Evolutionary conservation across 1,140 invertebrate species (phyloP).

Genomic region (Heliconius congener): DNA sequence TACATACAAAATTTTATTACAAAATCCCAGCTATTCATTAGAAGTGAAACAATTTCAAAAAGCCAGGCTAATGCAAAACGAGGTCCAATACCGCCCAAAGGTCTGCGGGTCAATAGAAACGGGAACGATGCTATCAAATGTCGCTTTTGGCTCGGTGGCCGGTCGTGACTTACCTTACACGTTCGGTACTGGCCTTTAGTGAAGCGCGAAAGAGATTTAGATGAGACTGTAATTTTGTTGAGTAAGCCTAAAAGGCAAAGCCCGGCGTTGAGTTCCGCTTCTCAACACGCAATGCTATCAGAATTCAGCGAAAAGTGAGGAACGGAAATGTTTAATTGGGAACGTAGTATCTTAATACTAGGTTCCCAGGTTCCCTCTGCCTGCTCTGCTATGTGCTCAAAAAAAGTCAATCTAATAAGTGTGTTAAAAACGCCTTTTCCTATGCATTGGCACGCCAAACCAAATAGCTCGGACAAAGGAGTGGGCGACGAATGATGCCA

Average conservation of each 20-base stretch:
- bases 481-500: slow-evolving; percentile 74
- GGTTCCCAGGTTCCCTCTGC: no score
- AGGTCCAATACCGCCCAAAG: slow-evolving; percentile 48
- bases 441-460: slow-evolving; percentile 44
- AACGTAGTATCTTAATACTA: no score
- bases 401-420: not conserved
- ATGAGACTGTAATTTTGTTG: not conserved
- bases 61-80: slow-evolving; percentile 20
- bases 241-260: not conserved
- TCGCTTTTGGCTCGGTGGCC: slow-evolving; percentile 75
- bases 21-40: slow-evolving; percentile 18
- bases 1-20: not conserved
- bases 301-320: no score
- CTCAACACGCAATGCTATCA: no score
- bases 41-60: slow-evolving; percentile 19
- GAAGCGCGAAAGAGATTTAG: slow-evolving; percentile 31
- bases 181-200: slow-evolving; percentile 38
- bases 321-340: no score
- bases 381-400: not conserved
- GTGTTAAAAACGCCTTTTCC: slow-evolving; percentile 26
- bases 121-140: slow-evolving; percentile 76
- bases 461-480: slow-evolving; percentile 69
- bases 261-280: no score
- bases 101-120: slow-evolving; percentile 67
- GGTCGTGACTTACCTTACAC: slow-evolving; percentile 78